Conservation (phyloP, 2,113 vertebrate species). For the Bubo blakistoni region DNA sequence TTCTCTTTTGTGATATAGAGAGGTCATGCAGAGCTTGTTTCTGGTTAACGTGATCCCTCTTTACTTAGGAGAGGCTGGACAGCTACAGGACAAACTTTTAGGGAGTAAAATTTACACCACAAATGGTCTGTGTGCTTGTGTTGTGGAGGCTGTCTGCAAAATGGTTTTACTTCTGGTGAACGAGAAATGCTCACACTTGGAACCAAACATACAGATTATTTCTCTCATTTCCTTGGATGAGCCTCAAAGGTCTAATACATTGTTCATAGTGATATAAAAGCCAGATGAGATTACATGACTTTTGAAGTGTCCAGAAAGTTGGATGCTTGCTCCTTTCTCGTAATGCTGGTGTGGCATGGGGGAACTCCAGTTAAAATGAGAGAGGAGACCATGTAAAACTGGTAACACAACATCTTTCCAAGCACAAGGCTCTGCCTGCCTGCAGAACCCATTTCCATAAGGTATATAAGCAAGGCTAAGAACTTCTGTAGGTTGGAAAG, state of each 20-base stretch:
- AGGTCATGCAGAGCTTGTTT: neutral
- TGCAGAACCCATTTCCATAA: neutral
- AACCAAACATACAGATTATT: neutral
- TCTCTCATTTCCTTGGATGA: neutral
- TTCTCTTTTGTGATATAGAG: neutral
- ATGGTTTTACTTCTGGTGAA: neutral
- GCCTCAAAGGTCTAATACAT: neutral
- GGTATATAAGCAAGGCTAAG: neutral
- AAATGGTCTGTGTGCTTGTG: neutral
- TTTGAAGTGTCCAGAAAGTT: neutral
- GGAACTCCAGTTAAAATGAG: neutral
- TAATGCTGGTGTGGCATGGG: accelerated
- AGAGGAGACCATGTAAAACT: neutral
- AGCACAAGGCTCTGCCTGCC: neutral
- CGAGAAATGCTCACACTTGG: neutral
- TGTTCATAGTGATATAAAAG: neutral
- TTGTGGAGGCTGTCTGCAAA: neutral
- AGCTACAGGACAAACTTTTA: neutral
- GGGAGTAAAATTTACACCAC: neutral
- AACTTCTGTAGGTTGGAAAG: neutral
- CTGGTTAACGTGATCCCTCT: neutral
- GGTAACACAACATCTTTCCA: neutral
- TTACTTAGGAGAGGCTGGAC: neutral
- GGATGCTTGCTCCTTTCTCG: neutral
- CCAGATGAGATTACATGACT: neutral